These are phyloP conservation scores for Malachius bipustulatus DNA, from an alignment of 2,888 invertebrate genomes.

Conservation along the genomic window DNA sequence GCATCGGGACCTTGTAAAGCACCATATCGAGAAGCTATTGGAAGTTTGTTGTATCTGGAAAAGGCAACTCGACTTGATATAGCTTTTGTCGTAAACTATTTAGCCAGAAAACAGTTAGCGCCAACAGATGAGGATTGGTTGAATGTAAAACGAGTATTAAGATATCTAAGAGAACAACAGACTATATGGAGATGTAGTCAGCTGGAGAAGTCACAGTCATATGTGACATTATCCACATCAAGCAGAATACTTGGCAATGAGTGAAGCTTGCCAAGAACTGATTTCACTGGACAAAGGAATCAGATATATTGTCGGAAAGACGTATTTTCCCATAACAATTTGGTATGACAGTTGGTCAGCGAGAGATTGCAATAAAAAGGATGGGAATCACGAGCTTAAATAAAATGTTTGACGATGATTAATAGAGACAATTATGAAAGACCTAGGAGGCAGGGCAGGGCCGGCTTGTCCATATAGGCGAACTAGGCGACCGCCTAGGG, in stretches of 20 bases:
- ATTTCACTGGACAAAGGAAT: conserved; percentile 11
- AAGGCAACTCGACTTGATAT: too few relatives aligned
- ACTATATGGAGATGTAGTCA: conserved; percentile 15
- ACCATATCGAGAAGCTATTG: too few relatives aligned
- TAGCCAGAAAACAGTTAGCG: conserved; percentile 3
- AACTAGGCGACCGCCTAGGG: too few relatives aligned
- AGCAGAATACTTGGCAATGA: conserved; percentile 18
- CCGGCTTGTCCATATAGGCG: too few relatives aligned
- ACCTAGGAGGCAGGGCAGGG: conserved; percentile 14
- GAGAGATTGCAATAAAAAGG: conserved; percentile 14
- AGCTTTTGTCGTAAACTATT: too few relatives aligned
- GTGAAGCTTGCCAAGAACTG: too few relatives aligned
- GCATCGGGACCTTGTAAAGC: too few relatives aligned
- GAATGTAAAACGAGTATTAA: conserved; percentile 3
- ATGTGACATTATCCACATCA: conserved; percentile 10
- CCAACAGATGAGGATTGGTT: conserved; percentile 7
- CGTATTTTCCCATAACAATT: conserved; percentile 14
- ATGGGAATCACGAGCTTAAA: conserved; percentile 17
- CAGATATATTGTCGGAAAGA: conserved; percentile 14
- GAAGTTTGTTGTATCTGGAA: too few relatives aligned
- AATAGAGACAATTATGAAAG: conserved; percentile 10
- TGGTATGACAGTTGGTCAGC: conserved; percentile 21
- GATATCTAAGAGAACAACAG: too few relatives aligned
- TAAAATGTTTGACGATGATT: conserved; percentile 13
- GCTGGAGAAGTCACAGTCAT: conserved; percentile 18